These are phyloP conservation scores for Marcusenius ussheri DNA, from an alignment of 2,113 vertebrate species.

Conservation along the genomic window DNA sequence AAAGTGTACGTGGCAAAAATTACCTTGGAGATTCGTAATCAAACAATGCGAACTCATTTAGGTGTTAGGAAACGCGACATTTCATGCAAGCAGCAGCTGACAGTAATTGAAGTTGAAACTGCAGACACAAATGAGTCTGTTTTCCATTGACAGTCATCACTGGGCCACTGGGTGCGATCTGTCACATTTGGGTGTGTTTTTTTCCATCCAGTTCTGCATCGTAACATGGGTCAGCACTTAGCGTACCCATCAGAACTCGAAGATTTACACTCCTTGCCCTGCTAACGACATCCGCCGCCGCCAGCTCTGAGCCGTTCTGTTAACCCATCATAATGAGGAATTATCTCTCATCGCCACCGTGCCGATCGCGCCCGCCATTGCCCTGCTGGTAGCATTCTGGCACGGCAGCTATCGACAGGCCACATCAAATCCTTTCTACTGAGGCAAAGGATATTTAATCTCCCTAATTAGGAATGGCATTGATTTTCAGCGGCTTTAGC, in stretches of 20 bases:
- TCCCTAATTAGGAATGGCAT: not conserved
- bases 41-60: not conserved
- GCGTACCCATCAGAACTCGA: not conserved
- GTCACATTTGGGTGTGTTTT: not conserved
- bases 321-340: not conserved
- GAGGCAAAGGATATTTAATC: not conserved
- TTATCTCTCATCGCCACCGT: not conserved
- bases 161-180: not conserved
- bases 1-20: not conserved
- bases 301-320: not conserved
- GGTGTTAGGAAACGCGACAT: not conserved
- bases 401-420: not conserved
- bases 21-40: not conserved
- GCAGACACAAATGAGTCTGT: not conserved
- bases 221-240: not conserved
- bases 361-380: not conserved
- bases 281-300: not conserved
- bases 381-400: not conserved
- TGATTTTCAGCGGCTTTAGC: not conserved
- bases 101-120: not conserved
- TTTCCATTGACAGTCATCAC: not conserved
- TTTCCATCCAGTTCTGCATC: not conserved
- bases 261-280: not conserved
- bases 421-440: not conserved
- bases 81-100: not conserved